Conservation (phyloP, 1,140 invertebrate genomes). For the Drosophila ambigua region DNA sequence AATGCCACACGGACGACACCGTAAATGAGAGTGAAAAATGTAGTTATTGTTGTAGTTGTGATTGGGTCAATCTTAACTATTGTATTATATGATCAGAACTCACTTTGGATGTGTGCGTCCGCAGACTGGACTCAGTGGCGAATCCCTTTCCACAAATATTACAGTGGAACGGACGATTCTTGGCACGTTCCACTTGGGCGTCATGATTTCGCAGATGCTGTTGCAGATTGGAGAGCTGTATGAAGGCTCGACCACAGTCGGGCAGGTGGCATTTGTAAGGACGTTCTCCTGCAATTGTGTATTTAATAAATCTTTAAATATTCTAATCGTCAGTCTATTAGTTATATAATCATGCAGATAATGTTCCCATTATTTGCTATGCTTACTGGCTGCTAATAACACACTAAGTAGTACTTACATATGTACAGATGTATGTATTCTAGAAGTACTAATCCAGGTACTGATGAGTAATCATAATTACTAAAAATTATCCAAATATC, state of each 20-base stretch:
- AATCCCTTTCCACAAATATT: conserved; percentile 98
- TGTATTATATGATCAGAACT: conserved; percentile 84
- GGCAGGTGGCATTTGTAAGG: conserved; percentile 98
- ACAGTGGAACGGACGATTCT: conserved; percentile 97
- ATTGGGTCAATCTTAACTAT: background rate
- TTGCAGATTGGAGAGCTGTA: conserved; percentile 98
- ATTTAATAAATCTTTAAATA: background rate
- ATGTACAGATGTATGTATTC: too few relatives aligned
- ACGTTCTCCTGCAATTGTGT: conserved; percentile 91
- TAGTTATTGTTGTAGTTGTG: background rate
- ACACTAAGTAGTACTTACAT: too few relatives aligned
- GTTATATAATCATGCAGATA: too few relatives aligned
- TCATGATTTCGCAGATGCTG: conserved; percentile 98
- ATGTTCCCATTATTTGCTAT: too few relatives aligned
- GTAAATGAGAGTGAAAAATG: conserved; percentile 22
- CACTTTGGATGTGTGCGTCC: conserved; percentile 98
- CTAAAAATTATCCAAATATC: too few relatives aligned
- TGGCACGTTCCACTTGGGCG: conserved; percentile 96
- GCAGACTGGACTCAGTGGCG: conserved; percentile 96
- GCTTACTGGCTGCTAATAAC: too few relatives aligned
- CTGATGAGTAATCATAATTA: background rate
- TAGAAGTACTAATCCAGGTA: too few relatives aligned
- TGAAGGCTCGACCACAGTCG: conserved; percentile 97
- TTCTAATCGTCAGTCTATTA: background rate
- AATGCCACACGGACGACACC: conserved; percentile 10